Evolutionary conservation across 1,140 invertebrate species (phyloP), one percentile per base, ranked within the genome.

Genomic region (Drosophila grimshawi): DNA sequence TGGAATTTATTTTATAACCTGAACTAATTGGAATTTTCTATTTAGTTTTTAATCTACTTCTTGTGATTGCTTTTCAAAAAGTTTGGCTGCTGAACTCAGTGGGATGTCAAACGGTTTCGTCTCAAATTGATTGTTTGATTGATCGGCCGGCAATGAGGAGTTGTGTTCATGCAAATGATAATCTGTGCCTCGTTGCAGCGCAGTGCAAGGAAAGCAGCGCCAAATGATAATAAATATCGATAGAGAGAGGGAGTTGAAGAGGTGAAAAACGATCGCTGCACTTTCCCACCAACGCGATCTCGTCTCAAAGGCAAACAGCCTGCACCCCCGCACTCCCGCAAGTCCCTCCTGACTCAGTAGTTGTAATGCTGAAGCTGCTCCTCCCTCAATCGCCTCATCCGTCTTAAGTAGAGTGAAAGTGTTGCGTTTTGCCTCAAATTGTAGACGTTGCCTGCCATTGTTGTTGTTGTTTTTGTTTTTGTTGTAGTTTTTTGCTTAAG

Each of bases 371-470:
- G 70, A 68, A 63, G 72, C 59, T 56, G 72, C 74, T 67, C 53
- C 55, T 76, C 67, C 70, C 69, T 64, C 64, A 59, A 71, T 70
- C 63, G 80, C 65, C 81, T 71, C 77, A 82, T 89, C 70, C 77
- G 80, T 89, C 81, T 81, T 89, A 89, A 90, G 69, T 90, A 90
- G 88, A 90, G 86, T 90, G 86, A 90, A 90, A 90, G 86, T 90
- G 86, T 90, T 90, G 82, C 88, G 82, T 90, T 85, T 89, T 81
- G 78, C 71, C 80, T 81, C 71, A 76, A 81, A 83, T 74, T 85
- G 80, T 85, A 75, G 71, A 67, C 64, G 56, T 69, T 80, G 75
- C 52, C 48, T 80, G 75, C 52, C 48, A 70, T 71, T 57, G 61
- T 62, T 72, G 71, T 67, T 76, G 78, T 76, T 74, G 80, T 73